A percentile compares a stretch with the other conserved stretches of the same genome.
These are phyloP conservation scores for Zeus faber DNA, from an alignment of 2,113 vertebrate genomes.

Conservation along the genomic window DNA sequence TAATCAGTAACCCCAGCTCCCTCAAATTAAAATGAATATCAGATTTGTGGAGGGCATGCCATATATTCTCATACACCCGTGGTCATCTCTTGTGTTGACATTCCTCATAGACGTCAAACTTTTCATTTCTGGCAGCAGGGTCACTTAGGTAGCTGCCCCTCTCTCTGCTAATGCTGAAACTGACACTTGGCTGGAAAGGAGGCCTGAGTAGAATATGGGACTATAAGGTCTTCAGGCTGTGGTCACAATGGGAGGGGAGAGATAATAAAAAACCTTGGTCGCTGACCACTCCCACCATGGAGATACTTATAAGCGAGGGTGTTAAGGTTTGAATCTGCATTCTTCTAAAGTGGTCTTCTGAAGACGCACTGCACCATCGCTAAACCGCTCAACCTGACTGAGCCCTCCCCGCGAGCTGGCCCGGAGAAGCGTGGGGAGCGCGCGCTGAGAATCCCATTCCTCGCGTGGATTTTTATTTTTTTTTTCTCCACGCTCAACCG, in stretches of 20 bases:
- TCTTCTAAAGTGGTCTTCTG: slow-evolving; percentile 42
- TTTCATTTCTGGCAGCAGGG: slow-evolving; percentile 25
- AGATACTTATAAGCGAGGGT: slow-evolving; percentile 73
- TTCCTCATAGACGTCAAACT: no score
- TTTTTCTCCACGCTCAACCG: neutral
- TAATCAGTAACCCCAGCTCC: no score
- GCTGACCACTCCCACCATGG: slow-evolving; percentile 60
- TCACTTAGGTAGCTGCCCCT: slow-evolving; percentile 24
- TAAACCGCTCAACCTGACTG: slow-evolving; percentile 11
- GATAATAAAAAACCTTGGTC: slow-evolving; percentile 57
- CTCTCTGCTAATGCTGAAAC: slow-evolving; percentile 28
- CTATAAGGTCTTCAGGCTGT: slow-evolving; percentile 44
- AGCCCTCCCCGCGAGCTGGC: slow-evolving; percentile 1
- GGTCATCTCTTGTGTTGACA: no score
- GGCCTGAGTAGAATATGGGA: slow-evolving; percentile 38
- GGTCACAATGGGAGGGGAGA: slow-evolving; percentile 69
- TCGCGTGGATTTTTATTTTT: slow-evolving; percentile 5
- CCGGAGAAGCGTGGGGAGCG: slow-evolving; percentile 16
- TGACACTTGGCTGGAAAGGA: slow-evolving; percentile 35
- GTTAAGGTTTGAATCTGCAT: slow-evolving; percentile 53
- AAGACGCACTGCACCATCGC: slow-evolving; percentile 23
- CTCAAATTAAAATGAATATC: no score
- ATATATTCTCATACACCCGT: no score
- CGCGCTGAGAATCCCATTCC: slow-evolving; percentile 3
- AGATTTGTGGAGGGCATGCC: no score